Conservation (phyloP, 1,140 invertebrate genomes). For the Drosophila repleta region DNA sequence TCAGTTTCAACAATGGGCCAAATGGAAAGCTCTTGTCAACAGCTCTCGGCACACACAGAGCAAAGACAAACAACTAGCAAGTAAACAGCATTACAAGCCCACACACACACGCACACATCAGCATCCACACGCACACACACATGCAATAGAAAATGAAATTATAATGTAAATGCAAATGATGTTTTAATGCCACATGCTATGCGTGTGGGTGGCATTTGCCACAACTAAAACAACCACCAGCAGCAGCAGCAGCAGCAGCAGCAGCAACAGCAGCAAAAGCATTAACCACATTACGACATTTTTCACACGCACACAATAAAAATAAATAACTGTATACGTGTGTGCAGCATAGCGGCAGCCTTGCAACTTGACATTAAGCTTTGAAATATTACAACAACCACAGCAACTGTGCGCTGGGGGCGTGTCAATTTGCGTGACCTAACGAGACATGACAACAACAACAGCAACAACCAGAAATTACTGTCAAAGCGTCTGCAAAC, state of each 20-base stretch:
- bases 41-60: conserved; percentile 43
- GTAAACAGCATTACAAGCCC: conserved; percentile 26
- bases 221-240: conserved; percentile 28
- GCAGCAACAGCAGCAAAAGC: conserved; percentile 23
- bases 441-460: conserved; percentile 15
- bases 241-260: conserved; percentile 25
- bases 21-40: conserved; percentile 68
- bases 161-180: conserved; percentile 53
- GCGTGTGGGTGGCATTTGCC: conserved; percentile 34
- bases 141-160: conserved; percentile 9
- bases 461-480: conserved; percentile 38
- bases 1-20: conserved; percentile 70
- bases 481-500: conserved; percentile 37
- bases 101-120: conserved; percentile 3
- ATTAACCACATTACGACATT: conserved; percentile 30
- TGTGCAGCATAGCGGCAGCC: conserved; percentile 42
- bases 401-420: conserved; percentile 9
- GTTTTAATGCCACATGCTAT: conserved; percentile 30
- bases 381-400: conserved; percentile 34
- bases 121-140: neutral
- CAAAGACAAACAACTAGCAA: conserved; percentile 9
- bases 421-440: conserved; percentile 25
- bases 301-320: conserved; percentile 67
- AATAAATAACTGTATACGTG: conserved; percentile 56
- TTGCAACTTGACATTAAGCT: conserved; percentile 72